Evolutionary conservation across 1,140 invertebrate genomes (phyloP).

Genomic region (Hyposmocoma kahamanoa): DNA sequence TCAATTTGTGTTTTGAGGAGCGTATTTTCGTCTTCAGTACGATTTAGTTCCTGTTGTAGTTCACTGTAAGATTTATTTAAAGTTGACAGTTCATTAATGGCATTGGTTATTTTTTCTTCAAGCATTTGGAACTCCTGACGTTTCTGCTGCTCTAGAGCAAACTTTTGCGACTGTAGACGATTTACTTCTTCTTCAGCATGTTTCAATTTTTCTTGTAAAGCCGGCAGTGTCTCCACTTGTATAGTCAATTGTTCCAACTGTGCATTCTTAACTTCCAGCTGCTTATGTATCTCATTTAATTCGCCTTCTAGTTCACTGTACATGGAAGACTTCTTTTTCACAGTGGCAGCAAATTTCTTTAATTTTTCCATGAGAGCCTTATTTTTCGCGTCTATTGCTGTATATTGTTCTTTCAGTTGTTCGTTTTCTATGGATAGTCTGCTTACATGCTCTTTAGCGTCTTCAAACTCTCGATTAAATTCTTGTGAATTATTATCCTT

Average conservation of each 20-base stretch:
- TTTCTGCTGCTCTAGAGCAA: conserved; percentile 34
- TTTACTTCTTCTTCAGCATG: conserved; percentile 50
- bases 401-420: conserved; percentile 38
- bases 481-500: conserved; percentile 40
- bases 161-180: conserved; percentile 34
- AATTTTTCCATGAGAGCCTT: conserved; percentile 81
- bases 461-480: conserved; percentile 44
- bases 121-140: conserved; percentile 35
- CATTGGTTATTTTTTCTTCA: conserved; percentile 29
- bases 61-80: conserved; percentile 31
- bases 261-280: conserved; percentile 48
- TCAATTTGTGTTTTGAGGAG: conserved; percentile 47
- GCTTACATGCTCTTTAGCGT: conserved; percentile 38
- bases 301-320: conserved; percentile 79
- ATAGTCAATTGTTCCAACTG: conserved; percentile 41
- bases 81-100: conserved; percentile 28
- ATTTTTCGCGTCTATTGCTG: conserved; percentile 59
- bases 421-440: conserved; percentile 31
- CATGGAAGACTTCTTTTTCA: conserved; percentile 81
- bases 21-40: conserved; percentile 41
- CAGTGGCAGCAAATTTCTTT: conserved; percentile 82
- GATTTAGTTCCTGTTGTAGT: conserved; percentile 38
- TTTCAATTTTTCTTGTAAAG: conserved; percentile 53
- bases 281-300: conserved; percentile 55
- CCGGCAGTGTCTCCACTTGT: conserved; percentile 47